Conservation (phyloP, 2,797 vertebrate species). For the Cyprinodon diabolis region DNA sequence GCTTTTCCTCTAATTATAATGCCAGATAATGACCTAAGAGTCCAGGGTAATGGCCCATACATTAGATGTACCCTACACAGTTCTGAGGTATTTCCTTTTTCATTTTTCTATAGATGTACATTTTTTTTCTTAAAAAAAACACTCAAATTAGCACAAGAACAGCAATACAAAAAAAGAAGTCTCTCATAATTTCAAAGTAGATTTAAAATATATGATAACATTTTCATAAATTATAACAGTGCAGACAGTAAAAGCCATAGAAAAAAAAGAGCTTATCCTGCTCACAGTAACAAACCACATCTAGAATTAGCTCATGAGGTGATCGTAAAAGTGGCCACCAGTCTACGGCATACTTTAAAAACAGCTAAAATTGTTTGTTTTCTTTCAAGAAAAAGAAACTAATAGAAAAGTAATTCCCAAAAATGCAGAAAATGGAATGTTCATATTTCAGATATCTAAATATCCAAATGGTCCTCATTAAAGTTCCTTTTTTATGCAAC, state of each 20-base stretch:
- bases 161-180: constrained; percentile 59
- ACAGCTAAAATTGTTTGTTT: constrained; percentile 52
- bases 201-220: constrained; percentile 57
- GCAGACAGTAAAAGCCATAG: constrained; percentile 51
- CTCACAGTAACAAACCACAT: constrained; percentile 69
- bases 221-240: constrained; percentile 64
- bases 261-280: constrained; percentile 49
- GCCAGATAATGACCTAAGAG: constrained; percentile 70
- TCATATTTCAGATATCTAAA: constrained; percentile 54
- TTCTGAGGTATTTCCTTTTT: constrained; percentile 84
- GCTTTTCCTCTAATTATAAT: constrained; percentile 54
- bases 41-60: constrained; percentile 73
- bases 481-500: constrained; percentile 46
- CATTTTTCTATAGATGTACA: constrained; percentile 78
- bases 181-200: constrained; percentile 74
- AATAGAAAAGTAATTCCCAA: constrained; percentile 54
- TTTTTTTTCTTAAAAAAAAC: constrained; percentile 37
- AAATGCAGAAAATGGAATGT: constrained; percentile 72
- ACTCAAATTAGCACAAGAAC: constrained; percentile 68
- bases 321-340: constrained; percentile 83
- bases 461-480: constrained; percentile 40
- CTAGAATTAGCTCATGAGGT: constrained; percentile 76
- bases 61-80: constrained; percentile 73
- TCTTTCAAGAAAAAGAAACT: constrained; percentile 49
- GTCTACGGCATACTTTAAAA: constrained; percentile 61